These are phyloP conservation scores for Ginglymostoma cirratum DNA, from an alignment of 2,113 vertebrate genomes.

Conservation along the genomic window DNA sequence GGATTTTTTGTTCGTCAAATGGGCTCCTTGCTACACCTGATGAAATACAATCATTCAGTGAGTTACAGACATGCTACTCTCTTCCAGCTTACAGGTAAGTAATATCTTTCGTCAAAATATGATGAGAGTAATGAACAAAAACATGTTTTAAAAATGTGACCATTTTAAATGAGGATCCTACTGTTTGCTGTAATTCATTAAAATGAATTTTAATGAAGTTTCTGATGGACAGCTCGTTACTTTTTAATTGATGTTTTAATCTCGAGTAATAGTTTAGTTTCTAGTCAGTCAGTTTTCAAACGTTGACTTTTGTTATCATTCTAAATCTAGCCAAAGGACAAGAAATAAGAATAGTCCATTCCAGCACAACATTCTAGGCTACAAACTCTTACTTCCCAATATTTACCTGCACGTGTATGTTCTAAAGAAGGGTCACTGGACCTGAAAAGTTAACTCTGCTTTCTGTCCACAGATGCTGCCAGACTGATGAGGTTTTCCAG, in stretches of 20 bases:
- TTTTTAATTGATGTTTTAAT: background rate
- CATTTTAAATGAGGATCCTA: background rate
- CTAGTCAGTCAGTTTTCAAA: background rate
- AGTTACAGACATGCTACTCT: constrained; percentile 73
- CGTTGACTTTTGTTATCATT: no score
- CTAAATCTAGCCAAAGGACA: no score
- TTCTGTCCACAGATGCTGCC: no score
- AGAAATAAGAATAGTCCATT: background rate
- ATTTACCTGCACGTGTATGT: background rate
- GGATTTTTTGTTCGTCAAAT: constrained; percentile 72
- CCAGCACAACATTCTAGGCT: no score
- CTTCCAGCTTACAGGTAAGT: constrained; percentile 74
- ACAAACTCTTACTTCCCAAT: background rate
- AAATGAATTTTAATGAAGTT: background rate
- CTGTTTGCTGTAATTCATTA: background rate
- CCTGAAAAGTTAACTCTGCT: no score
- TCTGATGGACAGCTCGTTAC: background rate
- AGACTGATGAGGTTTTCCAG: no score
- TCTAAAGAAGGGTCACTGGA: no score
- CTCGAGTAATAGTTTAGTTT: background rate
- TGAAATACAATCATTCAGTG: constrained; percentile 70
- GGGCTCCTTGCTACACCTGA: constrained; percentile 56
- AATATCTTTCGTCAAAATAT: background rate
- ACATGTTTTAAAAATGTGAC: background rate
- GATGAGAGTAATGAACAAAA: background rate